Evolutionary conservation across 2,113 vertebrate species (phyloP), one percentile per base, ranked within the genome.

Genomic region (Prolemur simus): DNA sequence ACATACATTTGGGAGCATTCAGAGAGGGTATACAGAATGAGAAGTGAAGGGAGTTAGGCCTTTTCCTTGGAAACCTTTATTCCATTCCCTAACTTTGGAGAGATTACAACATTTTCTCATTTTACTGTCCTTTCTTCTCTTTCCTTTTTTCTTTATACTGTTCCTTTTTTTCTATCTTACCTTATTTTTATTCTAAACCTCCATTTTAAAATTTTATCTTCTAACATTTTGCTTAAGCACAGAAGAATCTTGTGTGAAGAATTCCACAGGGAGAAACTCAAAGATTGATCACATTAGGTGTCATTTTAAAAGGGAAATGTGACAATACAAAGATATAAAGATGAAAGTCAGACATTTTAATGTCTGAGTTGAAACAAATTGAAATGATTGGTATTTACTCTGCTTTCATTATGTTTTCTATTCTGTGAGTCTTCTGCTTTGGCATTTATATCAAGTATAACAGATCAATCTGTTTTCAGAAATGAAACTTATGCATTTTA

Each of bases 181-280:
- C 25, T 78, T 84, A 80, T 82, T 97, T 93, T 86, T 87, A 83
- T 93, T 83, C 87, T 85, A 95, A 97, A 81, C 14, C 18, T 68
- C 23, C 52, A 34, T 45, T 80, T 89, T 84, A 47, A 74, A 85
- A 78, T 39, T 77, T 42, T 21, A 90, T 64, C 52, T 88, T 69
- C 2, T 89, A 42, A 80, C 34, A 94, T 92, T 96, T 92, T 94
- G 8, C 42, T 95, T 56, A 90, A 76, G 27, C 47, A 84, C 54
- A 71, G 20, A 71, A 82, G 37, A 94, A 78, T 93, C 66, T 95
- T 81, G 7, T 73, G 7, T 95, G 56, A 92, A 49, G 54, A 97
- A 73, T 87, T 96, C 56, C 34, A 87, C 42, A 87, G 14, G 39
- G 64, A 42, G 90, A 78, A 91, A n/a, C 20, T 52, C 37, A 77